Percentiles rank a stretch among this genome's conserved stretches.
Conservation (phyloP, 2,888 invertebrate species). For the Heliconius cydno region DNA sequence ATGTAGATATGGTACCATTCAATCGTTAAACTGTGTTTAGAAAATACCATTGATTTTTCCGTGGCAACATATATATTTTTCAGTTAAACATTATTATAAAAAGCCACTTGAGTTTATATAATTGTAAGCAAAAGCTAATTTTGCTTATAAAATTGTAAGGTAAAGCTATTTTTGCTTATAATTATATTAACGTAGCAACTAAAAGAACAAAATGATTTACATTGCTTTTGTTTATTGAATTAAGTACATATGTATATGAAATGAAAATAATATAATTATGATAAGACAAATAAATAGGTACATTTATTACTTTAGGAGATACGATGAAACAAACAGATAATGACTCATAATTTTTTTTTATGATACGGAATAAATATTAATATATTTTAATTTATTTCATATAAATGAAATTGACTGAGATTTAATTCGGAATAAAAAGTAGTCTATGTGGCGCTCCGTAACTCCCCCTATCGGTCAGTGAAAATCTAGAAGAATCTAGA, state of each 20-base stretch:
- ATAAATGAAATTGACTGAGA: no score
- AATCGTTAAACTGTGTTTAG: no score
- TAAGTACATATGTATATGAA: neutral
- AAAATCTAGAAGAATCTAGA: neutral
- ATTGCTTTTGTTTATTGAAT: neutral
- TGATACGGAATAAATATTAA: neutral
- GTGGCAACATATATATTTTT: neutral
- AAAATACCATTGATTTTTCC: no score
- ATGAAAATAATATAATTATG: neutral
- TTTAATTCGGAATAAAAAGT: no score
- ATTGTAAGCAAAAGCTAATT: no score
- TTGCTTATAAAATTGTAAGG: no score
- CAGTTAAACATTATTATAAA: neutral
- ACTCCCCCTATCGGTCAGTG: no score
- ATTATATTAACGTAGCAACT: neutral
- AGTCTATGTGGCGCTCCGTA: no score
- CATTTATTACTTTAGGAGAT: neutral
- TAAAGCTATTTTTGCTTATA: neutral
- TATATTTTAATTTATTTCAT: neutral
- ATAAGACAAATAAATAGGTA: neutral
- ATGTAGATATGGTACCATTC: no score
- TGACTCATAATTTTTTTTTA: neutral
- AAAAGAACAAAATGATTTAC: neutral
- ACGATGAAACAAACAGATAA: conserved; percentile 36
- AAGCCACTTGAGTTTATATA: neutral